Base-by-base conservation (phyloP, 2,797 vertebrate genomes). In the Melanitta fusca region DNA sequence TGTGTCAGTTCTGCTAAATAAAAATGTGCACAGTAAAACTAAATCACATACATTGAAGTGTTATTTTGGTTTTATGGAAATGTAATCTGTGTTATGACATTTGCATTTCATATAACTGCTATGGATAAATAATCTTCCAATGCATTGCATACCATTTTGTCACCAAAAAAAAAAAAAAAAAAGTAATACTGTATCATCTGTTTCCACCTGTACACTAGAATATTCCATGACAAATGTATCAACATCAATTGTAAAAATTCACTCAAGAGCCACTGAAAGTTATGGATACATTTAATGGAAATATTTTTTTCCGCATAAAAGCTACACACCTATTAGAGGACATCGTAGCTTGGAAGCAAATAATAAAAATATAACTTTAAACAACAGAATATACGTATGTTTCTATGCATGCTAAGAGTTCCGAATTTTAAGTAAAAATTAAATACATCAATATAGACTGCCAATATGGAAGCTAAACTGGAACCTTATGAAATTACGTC, bases 81-180 rank as follows among this genome's bases (percentile, higher is more conserved):
- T 97, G 95, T 97, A 96, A 97, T 97, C 96, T 97, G 90, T 95
- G 96, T 95, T 97, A 96, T 95, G 96, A 96, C 95, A 97, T 97
- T 97, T 97, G 96, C 96, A 97, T 97, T 97, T 97, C 96, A 96
- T 96, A 94, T 96, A 97, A 96, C 96, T 97, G 96, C 96, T 96
- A 85, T 21, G 54, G 96, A 96, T 95, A 97, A 96, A 93, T 96
- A 97, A 96, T 96, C 96, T 97, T 96, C 84, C 94, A 94, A 69
- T 92, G 96, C 81, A 94, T 64, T 96, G 88, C 96, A 95, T 96
- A 95, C 91, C 69, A 93, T 95, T 97, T 96, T 96, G 93, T 92
- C 92, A 93, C 92, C 8, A 45, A 45, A 82, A 91, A 47, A 24
- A 47, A 20, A 94, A 93, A 85, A 90, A 94, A 92, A 71, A 91